These are phyloP conservation scores for Chionomys nivalis DNA, from an alignment of 2,113 vertebrate species.

Conservation along the genomic window DNA sequence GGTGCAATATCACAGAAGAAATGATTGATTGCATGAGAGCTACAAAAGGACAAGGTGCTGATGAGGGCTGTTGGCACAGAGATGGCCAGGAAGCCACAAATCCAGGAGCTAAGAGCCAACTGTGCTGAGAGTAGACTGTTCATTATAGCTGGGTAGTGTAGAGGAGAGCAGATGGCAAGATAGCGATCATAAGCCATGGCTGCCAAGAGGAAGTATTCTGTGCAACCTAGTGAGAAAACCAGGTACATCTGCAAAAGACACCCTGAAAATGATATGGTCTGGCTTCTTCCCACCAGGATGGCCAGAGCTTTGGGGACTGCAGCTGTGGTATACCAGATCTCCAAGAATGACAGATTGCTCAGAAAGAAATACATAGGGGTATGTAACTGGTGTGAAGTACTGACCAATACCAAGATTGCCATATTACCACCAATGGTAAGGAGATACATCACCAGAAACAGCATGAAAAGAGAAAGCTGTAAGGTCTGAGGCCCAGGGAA, in stretches of 20 bases:
- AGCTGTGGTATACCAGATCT: constrained; percentile 73
- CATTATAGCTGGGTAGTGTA: constrained; percentile 65
- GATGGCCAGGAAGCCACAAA: constrained; percentile 63
- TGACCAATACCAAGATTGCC: constrained; percentile 60
- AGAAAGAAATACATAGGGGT: constrained; percentile 65
- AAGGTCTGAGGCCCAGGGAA: constrained; percentile 31
- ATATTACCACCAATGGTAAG: constrained; percentile 61
- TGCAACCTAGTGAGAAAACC: constrained; percentile 74
- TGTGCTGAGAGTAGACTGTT: constrained; percentile 43
- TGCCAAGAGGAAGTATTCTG: constrained; percentile 73
- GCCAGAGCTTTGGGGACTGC: constrained; percentile 58
- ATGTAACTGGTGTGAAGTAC: constrained; percentile 52
- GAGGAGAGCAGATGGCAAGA: constrained; percentile 63
- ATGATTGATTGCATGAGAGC: constrained; percentile 54
- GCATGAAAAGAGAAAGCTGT: constrained; percentile 51
- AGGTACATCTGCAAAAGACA: constrained; percentile 75
- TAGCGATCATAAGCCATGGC: constrained; percentile 71
- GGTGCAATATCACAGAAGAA: constrained; percentile 72
- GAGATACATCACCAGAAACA: constrained; percentile 66
- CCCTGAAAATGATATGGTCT: constrained; percentile 54
- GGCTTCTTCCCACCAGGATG: not conserved
- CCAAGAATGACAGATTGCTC: constrained; percentile 70
- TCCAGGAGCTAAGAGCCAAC: constrained; percentile 69
- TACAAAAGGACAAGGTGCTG: constrained; percentile 56
- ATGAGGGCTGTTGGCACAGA: not conserved